These are phyloP conservation scores for Mastomys natalensis DNA, from an alignment of 2,113 vertebrate genomes.

Conservation along the genomic window DNA sequence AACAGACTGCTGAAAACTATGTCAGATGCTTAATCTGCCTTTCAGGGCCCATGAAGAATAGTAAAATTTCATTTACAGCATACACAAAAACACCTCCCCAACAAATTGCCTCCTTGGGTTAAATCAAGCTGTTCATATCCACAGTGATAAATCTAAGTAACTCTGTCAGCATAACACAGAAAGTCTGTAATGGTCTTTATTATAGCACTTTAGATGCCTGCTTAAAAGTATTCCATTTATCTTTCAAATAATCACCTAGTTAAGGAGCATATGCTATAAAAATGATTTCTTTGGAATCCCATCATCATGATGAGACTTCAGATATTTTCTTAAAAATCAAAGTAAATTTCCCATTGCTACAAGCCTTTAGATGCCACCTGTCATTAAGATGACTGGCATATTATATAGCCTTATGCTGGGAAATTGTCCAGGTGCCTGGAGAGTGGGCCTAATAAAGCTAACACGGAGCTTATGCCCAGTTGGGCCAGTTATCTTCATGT, in stretches of 20 bases:
- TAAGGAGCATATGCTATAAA: constrained; percentile 42
- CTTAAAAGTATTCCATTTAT: constrained; percentile 44
- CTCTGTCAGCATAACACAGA: constrained; percentile 9
- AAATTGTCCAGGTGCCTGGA: constrained; percentile 51
- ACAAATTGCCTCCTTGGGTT: constrained; percentile 21
- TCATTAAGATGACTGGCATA: constrained; percentile 61
- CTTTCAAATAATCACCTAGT: constrained; percentile 53
- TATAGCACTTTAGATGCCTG: not conserved
- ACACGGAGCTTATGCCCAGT: constrained; percentile 29
- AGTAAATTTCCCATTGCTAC: constrained; percentile 53
- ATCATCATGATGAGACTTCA: constrained; percentile 57
- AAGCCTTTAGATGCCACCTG: not conserved
- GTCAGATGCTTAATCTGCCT: constrained; percentile 4
- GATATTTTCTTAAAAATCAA: constrained; percentile 61
- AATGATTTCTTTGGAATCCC: constrained; percentile 48
- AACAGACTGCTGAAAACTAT: constrained; percentile 9
- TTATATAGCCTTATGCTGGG: constrained; percentile 7
- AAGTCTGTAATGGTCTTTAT: constrained; percentile 7
- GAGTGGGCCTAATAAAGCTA: constrained; percentile 57
- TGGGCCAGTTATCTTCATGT: constrained; percentile 61
- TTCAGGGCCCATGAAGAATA: constrained; percentile 28
- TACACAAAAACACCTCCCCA: not conserved
- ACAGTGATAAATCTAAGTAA: not conserved
- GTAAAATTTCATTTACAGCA: constrained; percentile 28
- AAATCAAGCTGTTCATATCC: not conserved